A percentile compares a stretch with the other conserved stretches of the same genome.
These are phyloP conservation scores for Xenopus laevis DNA, from an alignment of 2,113 vertebrate genomes.

Conservation along the genomic window DNA sequence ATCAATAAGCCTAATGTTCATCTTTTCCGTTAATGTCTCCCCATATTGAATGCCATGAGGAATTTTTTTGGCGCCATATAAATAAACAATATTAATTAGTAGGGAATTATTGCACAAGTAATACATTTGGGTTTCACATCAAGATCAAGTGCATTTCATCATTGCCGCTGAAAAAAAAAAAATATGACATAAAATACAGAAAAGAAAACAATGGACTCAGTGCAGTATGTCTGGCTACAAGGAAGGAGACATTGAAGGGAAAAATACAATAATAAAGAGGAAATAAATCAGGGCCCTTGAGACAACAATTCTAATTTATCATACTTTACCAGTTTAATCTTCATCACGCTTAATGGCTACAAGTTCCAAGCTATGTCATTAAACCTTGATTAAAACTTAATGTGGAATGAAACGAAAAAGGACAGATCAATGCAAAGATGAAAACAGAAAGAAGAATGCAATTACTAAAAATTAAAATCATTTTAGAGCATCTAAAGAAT, in stretches of 20 bases:
- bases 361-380: slow-evolving; percentile 33
- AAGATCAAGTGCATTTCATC: slow-evolving; percentile 34
- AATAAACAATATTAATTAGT: slow-evolving; percentile 42
- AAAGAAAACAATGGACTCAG: slow-evolving; percentile 20
- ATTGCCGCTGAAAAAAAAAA: slow-evolving; percentile 14
- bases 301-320: slow-evolving; percentile 31
- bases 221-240: slow-evolving; percentile 29
- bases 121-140: slow-evolving; percentile 24
- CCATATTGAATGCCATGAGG: slow-evolving; percentile 19
- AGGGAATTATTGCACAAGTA: slow-evolving; percentile 34
- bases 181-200: slow-evolving; percentile 18
- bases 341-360: slow-evolving; percentile 32
- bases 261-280: slow-evolving; percentile 31
- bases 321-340: slow-evolving; percentile 41
- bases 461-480: slow-evolving; percentile 7
- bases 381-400: slow-evolving; percentile 41
- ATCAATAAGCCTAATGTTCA: slow-evolving; percentile 41
- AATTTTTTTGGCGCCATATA: slow-evolving; percentile 42
- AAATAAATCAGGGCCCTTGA: slow-evolving; percentile 29
- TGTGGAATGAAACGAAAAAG: slow-evolving; percentile 32
- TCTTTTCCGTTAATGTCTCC: slow-evolving; percentile 39
- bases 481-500: slow-evolving; percentile 13
- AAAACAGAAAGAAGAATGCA: slow-evolving; percentile 16
- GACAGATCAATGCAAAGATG: slow-evolving; percentile 33
- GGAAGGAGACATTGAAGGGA: slow-evolving; percentile 30